phyloP scores from a whole-genome alignment of 2,888 invertebrate species.

The Hyposoter dolosus region DNA sequence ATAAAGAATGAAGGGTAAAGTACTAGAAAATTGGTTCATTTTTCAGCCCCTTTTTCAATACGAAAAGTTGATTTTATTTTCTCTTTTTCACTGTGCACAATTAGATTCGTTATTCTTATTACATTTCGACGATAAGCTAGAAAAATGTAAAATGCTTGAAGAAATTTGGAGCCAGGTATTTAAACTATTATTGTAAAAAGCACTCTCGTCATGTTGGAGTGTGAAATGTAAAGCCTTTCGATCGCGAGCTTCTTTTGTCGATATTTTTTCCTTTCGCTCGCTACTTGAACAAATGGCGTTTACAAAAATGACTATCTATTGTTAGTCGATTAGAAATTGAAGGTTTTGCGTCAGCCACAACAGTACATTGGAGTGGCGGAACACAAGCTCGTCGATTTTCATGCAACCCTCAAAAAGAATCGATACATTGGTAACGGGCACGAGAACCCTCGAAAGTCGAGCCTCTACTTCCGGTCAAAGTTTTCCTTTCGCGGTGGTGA shows the following conservation, averaged over 20 bases:
- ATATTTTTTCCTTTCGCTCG: slow-evolving; percentile 1
- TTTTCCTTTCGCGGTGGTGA: slow-evolving; percentile 38
- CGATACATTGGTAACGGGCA: slow-evolving; percentile 41
- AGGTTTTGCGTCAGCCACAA: slow-evolving; percentile 2
- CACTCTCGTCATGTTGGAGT: slow-evolving; percentile 19
- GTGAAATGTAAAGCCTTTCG: neutral
- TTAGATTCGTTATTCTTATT: neutral
- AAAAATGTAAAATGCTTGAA: slow-evolving; percentile 27
- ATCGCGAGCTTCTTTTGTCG: neutral
- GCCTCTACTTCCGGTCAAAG: slow-evolving; percentile 50
- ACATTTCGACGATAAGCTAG: neutral
- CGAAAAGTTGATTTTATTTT: slow-evolving; percentile 22
- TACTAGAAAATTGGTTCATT: slow-evolving; percentile 40
- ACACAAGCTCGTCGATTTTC: slow-evolving; percentile 48
- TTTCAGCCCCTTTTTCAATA: neutral
- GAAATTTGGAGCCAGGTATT: slow-evolving; percentile 15
- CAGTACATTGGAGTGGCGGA: slow-evolving; percentile 32
- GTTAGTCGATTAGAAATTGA: neutral
- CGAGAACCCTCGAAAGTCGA: slow-evolving; percentile 39
- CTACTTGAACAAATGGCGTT: neutral
- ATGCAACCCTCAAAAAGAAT: slow-evolving; percentile 47
- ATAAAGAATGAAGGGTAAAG: neutral
- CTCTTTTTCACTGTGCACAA: neutral
- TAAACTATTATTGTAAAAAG: slow-evolving; percentile 20
- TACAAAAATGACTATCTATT: neutral